A percentile compares a stretch with the other conserved stretches of the same genome.
phyloP scores from a whole-genome alignment of 2,888 invertebrate genomes.

The Linyphia triangularis region DNA sequence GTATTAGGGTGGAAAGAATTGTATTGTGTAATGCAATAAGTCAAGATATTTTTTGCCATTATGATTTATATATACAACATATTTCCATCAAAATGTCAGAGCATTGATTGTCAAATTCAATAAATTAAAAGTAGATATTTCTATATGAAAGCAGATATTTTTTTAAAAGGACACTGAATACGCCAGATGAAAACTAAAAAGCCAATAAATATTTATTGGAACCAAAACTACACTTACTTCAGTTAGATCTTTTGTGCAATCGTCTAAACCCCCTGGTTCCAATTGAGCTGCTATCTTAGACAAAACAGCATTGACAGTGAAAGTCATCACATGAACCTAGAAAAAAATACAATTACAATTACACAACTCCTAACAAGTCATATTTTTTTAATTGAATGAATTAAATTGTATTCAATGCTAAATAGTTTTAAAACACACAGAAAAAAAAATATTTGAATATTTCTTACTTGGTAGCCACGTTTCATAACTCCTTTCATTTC shows the following conservation, averaged over 20 bases:
- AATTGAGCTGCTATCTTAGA: conserved; percentile 86
- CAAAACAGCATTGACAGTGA: conserved; percentile 91
- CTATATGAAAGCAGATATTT: no score
- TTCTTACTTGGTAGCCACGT: conserved; percentile 88
- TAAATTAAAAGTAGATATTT: no score
- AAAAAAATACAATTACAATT: background rate
- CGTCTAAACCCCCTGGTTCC: conserved; percentile 88
- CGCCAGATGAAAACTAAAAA: no score
- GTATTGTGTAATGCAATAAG: no score
- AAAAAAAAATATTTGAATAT: background rate
- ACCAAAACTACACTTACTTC: conserved; percentile 82
- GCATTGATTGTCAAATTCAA: no score
- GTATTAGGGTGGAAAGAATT: no score
- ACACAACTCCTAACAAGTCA: background rate
- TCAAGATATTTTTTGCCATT: no score
- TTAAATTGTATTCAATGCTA: background rate
- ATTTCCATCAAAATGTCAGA: no score
- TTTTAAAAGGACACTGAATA: no score
- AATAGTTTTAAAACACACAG: background rate
- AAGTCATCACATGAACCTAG: conserved; percentile 92
- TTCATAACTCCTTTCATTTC: conserved; percentile 90
- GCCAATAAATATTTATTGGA: no score
- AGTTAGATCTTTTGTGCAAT: conserved; percentile 87
- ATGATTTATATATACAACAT: no score
- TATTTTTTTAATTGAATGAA: background rate